Evolutionary conservation across 2,888 invertebrate genomes (phyloP).

Genomic region (Phaonia tiefii): DNA sequence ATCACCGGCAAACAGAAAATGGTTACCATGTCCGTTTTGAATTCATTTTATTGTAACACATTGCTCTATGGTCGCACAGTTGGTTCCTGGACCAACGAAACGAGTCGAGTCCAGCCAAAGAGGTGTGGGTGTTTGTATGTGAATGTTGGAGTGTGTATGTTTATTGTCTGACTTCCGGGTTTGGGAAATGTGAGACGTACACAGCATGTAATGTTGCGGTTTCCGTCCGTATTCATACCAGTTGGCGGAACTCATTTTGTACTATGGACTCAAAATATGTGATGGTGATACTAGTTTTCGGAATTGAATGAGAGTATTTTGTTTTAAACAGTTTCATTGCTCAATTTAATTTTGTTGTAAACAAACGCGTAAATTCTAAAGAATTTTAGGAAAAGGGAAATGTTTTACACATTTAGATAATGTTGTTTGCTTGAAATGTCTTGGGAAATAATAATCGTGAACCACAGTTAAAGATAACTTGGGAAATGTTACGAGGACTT

Average conservation of each 20-base stretch:
- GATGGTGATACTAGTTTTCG: conserved; percentile 16
- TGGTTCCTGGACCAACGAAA: background rate
- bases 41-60: conserved; percentile 50
- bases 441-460: too few relatives aligned
- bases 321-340: conserved; percentile 31
- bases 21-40: conserved; percentile 47
- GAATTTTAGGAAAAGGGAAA: too few relatives aligned
- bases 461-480: too few relatives aligned
- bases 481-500: too few relatives aligned
- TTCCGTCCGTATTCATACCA: conserved; percentile 54
- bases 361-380: too few relatives aligned
- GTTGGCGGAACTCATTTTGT: conserved; percentile 19
- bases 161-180: conserved; percentile 64
- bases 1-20: too few relatives aligned
- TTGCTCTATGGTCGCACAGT: conserved; percentile 24
- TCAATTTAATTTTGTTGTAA: too few relatives aligned
- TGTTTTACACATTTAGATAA: too few relatives aligned
- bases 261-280: conserved; percentile 56
- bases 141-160: background rate
- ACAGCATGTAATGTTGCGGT: conserved; percentile 66
- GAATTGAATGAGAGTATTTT: too few relatives aligned
- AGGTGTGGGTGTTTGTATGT: background rate
- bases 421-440: too few relatives aligned
- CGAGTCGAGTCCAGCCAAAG: background rate
- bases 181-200: conserved; percentile 54